These are phyloP conservation scores for Zaprionus africanus DNA, from an alignment of 1,140 invertebrate genomes.

Conservation along the genomic window DNA sequence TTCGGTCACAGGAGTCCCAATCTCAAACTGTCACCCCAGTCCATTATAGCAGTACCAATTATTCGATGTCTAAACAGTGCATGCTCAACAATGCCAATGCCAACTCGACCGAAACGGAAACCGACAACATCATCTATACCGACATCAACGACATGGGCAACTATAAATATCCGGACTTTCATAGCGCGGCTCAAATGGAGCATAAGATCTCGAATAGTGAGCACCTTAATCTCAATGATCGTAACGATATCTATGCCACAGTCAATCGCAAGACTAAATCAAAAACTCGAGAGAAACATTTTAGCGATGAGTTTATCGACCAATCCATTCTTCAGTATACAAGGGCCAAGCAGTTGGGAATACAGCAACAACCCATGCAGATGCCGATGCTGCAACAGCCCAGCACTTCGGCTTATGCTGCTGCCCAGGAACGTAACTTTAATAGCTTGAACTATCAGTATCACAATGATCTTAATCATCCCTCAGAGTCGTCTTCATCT, in stretches of 20 bases:
- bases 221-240: slow-evolving; percentile 77
- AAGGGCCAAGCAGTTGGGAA: slow-evolving; percentile 74
- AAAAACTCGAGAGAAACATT: slow-evolving; percentile 80
- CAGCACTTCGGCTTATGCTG: slow-evolving; percentile 67
- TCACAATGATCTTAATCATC: slow-evolving; percentile 82
- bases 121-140: slow-evolving; percentile 84
- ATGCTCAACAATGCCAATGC: slow-evolving; percentile 83
- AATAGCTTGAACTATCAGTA: slow-evolving; percentile 77
- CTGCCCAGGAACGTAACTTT: slow-evolving; percentile 68
- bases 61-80: slow-evolving; percentile 85
- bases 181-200: slow-evolving; percentile 63
- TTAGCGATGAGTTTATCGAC: slow-evolving; percentile 83
- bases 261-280: slow-evolving; percentile 83
- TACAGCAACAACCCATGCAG: slow-evolving; percentile 40
- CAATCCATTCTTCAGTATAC: slow-evolving; percentile 79
- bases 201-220: slow-evolving; percentile 81
- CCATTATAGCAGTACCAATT: slow-evolving; percentile 85
- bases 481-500: slow-evolving; percentile 79
- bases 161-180: slow-evolving; percentile 78
- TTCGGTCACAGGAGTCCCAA: slow-evolving; percentile 84
- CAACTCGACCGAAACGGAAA: slow-evolving; percentile 83
- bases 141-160: slow-evolving; percentile 83
- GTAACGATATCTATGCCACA: slow-evolving; percentile 83
- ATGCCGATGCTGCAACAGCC: slow-evolving; percentile 61
- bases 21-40: slow-evolving; percentile 84